phyloP scores from a whole-genome alignment of 1,140 invertebrate species.

The Bactericera cockerelli region DNA sequence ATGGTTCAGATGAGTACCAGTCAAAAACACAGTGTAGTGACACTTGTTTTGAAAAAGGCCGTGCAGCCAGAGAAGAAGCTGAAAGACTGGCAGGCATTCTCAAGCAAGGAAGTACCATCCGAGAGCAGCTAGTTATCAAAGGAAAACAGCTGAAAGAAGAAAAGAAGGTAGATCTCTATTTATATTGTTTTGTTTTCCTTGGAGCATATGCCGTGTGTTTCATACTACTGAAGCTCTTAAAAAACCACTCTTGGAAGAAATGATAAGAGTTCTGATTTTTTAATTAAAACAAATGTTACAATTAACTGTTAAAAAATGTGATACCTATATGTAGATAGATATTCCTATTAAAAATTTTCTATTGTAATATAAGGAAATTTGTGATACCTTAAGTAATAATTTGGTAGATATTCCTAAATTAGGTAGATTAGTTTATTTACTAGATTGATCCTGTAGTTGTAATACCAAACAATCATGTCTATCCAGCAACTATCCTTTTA shows the following conservation, averaged over 20 bases:
- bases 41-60: constrained; percentile 66
- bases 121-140: constrained; percentile 54
- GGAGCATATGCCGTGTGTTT: not conserved
- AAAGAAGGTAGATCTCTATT: constrained; percentile 35
- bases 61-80: constrained; percentile 56
- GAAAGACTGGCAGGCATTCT: constrained; percentile 52
- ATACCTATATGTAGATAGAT: no score
- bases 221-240: not conserved
- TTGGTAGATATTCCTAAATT: no score
- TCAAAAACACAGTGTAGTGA: constrained; percentile 49
- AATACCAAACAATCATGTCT: no score
- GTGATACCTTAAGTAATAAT: no score
- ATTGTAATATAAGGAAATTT: no score
- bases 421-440: no score
- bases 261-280: not conserved
- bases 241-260: not conserved
- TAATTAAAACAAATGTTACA: no score
- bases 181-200: constrained; percentile 1
- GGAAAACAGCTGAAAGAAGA: constrained; percentile 59
- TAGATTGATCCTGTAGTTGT: no score
- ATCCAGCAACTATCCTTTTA: no score
- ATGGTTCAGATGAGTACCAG: constrained; percentile 81
- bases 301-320: no score
- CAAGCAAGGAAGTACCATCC: constrained; percentile 58
- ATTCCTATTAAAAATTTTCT: no score